Evolutionary conservation across 2,113 vertebrate genomes (phyloP).

Genomic region (Danionella cerebrum): DNA sequence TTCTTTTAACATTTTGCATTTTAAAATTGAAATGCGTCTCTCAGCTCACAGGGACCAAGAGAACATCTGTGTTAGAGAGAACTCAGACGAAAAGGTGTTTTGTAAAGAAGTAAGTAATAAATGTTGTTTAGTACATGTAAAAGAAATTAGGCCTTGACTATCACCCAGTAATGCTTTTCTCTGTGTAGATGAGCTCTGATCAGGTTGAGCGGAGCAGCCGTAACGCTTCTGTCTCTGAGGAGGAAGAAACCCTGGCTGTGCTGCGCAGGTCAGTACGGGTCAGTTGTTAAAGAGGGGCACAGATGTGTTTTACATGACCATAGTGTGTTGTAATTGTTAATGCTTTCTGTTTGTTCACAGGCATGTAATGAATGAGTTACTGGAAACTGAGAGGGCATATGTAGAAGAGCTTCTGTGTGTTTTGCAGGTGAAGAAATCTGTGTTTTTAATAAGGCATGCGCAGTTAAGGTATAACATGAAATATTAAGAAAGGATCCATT

Average conservation of each 20-base stretch:
- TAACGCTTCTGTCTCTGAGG: conserved; percentile 71
- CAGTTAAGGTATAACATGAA: no score
- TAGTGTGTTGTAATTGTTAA: background rate
- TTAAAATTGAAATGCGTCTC: background rate
- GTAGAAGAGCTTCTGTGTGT: conserved; percentile 94
- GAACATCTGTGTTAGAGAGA: conserved; percentile 49
- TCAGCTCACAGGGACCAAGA: conserved; percentile 61
- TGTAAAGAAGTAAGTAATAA: conserved; percentile 75
- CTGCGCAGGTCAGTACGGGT: conserved; percentile 76
- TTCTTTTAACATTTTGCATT: background rate
- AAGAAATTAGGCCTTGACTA: background rate
- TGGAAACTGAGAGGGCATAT: conserved; percentile 91
- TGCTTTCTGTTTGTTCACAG: conserved; percentile 51
- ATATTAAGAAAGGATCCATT: no score
- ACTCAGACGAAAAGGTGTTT: conserved; percentile 47
- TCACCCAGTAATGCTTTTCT: background rate
- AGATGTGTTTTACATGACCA: background rate
- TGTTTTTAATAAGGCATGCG: no score
- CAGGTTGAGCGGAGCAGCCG: background rate
- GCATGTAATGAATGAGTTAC: conserved; percentile 94
- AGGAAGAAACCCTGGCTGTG: conserved; percentile 90
- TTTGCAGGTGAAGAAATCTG: conserved; percentile 71
- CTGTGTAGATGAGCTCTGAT: conserved; percentile 16
- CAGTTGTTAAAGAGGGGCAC: background rate
- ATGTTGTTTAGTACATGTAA: background rate